Conservation (phyloP, 2,797 vertebrate genomes). For the Selene dorsalis region DNA sequence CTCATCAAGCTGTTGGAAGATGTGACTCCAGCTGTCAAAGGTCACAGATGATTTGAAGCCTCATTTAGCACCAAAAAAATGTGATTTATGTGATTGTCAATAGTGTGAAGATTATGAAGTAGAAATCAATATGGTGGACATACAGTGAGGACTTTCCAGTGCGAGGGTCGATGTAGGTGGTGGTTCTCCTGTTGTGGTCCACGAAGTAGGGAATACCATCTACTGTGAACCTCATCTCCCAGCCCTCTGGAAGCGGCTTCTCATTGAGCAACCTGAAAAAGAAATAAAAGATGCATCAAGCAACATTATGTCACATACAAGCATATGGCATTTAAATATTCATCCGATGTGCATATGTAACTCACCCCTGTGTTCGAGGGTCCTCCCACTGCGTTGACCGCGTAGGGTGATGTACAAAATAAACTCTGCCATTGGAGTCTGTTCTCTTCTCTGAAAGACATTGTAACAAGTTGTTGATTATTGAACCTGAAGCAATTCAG, state of each 20-base stretch:
- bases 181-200: constrained; percentile 96
- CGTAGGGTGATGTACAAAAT: constrained; percentile 97
- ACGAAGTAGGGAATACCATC: constrained; percentile 98
- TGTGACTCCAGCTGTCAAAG: neutral
- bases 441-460: constrained; percentile 91
- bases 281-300: neutral
- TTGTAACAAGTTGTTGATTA: neutral
- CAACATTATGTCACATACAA: neutral
- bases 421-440: constrained; percentile 94
- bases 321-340: neutral
- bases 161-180: constrained; percentile 98
- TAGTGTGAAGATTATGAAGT: neutral
- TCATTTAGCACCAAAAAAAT: neutral
- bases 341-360: neutral
- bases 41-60: neutral
- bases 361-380: constrained; percentile 92
- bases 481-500: neutral
- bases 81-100: neutral
- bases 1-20: too few species aligned
- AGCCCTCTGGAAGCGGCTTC: constrained; percentile 97
- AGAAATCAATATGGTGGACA: constrained; percentile 63
- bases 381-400: constrained; percentile 98
- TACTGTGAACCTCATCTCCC: constrained; percentile 99
- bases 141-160: constrained; percentile 98
- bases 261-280: constrained; percentile 92